Base-by-base conservation (phyloP, 2,113 vertebrate species). In the Tachycineta bicolor region DNA sequence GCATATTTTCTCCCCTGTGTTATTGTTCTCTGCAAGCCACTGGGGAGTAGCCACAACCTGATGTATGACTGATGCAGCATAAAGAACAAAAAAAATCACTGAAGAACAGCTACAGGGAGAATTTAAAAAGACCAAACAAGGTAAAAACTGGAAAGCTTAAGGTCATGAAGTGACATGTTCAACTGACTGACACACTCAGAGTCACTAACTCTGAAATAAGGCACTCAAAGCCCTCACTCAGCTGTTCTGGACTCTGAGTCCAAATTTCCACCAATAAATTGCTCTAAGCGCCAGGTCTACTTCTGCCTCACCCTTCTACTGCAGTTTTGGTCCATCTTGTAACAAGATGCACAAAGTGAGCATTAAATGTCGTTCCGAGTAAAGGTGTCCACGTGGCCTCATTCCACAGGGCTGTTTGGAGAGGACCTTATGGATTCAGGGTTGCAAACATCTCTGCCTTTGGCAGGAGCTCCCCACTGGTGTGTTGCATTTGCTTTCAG, bases 11-110 rank as follows among this genome's bases (percentile, higher is more conserved):
- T 91, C 90, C 76, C 73, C 92, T 92, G 46, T 84, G 94, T 94
- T 97, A 94, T 87, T 95, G 94, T 90, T 96, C 92, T 83, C 92
- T 96, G 87, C 50, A 88, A 96, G 94, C 65, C 96, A 93, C 86
- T 1, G 3, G 93, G 85, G 96, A 97, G 76, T 94, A 95, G 83
- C 85, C 83, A 92, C 83, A 92, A 81, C 53, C 86, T 92, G 86
- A 92, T 89, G 64, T 93, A 92, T 93, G 88, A 92, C 86, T 89
- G 88, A 96, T 93, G 80, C 90, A 87, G 94, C 80, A 62, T 14
- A 90, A 94, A 69, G 82, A 93, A 94, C 60, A 67, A 46, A 93
- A 94, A 94, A 95, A 83, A 60, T 50, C 86, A 70, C 75, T 19
- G 55, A 87, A 87, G 94, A 94, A 56, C 52, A 76, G 82, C 95